Percentiles rank a stretch among this genome's conserved stretches.
Evolutionary conservation across 2,888 invertebrate genomes (phyloP).

Genomic region (Dynastes maya): DNA sequence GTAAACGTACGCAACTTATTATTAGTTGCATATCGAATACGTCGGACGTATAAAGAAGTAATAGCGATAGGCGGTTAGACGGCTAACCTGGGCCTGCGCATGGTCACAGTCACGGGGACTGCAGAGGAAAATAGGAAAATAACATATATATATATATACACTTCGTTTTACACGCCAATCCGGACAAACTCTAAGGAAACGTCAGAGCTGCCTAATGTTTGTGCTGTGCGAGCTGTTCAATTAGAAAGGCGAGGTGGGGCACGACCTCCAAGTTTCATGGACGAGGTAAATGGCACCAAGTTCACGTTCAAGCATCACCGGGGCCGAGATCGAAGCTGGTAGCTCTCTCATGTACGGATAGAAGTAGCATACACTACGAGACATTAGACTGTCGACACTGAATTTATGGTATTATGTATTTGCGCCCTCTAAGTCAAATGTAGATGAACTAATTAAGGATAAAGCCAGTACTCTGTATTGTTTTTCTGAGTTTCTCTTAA

Average conservation of each 20-base stretch:
- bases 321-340: conserved; percentile 17
- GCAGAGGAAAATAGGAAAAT: neutral
- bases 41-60: neutral
- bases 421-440: no score
- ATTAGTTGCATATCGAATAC: no score
- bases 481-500: no score
- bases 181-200: neutral
- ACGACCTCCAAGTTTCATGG: conserved; percentile 66
- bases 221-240: conserved; percentile 38
- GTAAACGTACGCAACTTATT: no score
- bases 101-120: conserved; percentile 1
- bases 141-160: neutral
- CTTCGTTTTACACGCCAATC: neutral
- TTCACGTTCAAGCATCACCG: conserved; percentile 64
- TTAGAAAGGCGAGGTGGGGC: conserved; percentile 65
- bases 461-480: no score
- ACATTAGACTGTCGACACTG: no score
- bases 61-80: neutral
- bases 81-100: neutral
- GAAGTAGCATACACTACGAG: neutral
- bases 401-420: no score
- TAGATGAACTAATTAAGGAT: no score
- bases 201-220: neutral
- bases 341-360: conserved; percentile 10
- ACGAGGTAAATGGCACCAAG: conserved; percentile 70